Conservation (phyloP, 2,888 invertebrate genomes). For the Hemaris fuciformis region DNA sequence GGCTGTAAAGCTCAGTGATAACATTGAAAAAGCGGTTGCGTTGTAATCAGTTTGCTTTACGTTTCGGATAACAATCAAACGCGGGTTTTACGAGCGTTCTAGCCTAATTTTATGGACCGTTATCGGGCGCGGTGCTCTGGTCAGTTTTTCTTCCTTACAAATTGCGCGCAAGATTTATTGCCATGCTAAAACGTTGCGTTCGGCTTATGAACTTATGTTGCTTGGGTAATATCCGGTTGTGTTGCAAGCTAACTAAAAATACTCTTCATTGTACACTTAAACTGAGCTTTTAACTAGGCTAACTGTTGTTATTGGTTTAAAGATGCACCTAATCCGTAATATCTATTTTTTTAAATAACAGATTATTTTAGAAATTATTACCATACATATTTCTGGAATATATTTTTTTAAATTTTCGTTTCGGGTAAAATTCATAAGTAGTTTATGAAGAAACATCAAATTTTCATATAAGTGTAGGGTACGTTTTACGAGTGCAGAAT, state of each 20-base stretch:
- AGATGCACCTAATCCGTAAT: background rate
- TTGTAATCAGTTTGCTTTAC: conserved; percentile 25
- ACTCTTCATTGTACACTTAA: background rate
- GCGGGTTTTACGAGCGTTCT: conserved; percentile 21
- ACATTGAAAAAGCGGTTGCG: conserved; percentile 21
- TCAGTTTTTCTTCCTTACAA: conserved; percentile 1
- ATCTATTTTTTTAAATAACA: no score
- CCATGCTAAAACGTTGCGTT: conserved; percentile 1
- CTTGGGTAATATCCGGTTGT: background rate
- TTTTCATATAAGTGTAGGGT: background rate
- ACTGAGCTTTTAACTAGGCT: background rate
- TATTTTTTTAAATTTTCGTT: background rate
- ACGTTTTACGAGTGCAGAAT: background rate
- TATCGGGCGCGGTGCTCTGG: conserved; percentile 5
- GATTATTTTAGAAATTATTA: background rate
- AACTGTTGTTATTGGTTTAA: background rate
- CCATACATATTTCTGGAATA: background rate
- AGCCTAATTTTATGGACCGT: conserved; percentile 14
- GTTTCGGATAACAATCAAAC: conserved; percentile 31
- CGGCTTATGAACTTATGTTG: background rate
- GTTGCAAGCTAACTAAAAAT: background rate
- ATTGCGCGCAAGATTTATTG: background rate
- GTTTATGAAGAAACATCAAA: background rate
- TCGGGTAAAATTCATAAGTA: background rate
- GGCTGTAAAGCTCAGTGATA: conserved; percentile 27